phyloP scores from a whole-genome alignment of 2,113 vertebrate genomes.

The Paratilapia polleni region DNA sequence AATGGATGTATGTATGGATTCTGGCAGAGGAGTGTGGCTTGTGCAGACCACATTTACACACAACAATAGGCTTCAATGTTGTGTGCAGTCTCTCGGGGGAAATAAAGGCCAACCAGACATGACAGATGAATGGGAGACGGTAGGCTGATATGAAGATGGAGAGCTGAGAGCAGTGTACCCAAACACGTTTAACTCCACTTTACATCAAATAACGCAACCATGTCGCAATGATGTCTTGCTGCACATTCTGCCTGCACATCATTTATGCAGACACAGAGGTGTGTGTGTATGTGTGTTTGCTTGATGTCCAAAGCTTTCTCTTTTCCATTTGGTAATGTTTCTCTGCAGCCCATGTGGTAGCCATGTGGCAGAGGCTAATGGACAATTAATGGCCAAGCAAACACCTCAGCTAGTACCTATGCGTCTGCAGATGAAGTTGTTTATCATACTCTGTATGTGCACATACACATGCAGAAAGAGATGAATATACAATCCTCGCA shows the following conservation, averaged over 20 bases:
- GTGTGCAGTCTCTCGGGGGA: conserved; percentile 27
- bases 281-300: not conserved
- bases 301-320: conserved; percentile 6
- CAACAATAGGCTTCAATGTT: conserved; percentile 26
- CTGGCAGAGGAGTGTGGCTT: not conserved
- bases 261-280: not conserved
- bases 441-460: conserved; percentile 32
- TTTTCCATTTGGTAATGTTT: conserved; percentile 27
- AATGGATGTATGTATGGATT: conserved; percentile 22
- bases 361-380: conserved; percentile 67
- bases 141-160: conserved; percentile 4
- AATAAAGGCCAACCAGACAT: conserved; percentile 46
- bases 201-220: not conserved
- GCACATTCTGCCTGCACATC: not conserved
- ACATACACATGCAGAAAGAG: conserved; percentile 18
- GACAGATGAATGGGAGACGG: conserved; percentile 29
- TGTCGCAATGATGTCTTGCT: not conserved
- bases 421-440: conserved; percentile 47
- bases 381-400: conserved; percentile 74
- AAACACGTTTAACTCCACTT: not conserved
- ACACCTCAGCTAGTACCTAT: conserved; percentile 48
- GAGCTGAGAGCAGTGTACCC: not conserved
- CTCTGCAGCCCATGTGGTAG: conserved; percentile 18
- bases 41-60: conserved; percentile 7
- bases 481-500: not conserved